phyloP scores from a whole-genome alignment of 2,113 vertebrate species.

The Periophthalmodon schlosseri region DNA sequence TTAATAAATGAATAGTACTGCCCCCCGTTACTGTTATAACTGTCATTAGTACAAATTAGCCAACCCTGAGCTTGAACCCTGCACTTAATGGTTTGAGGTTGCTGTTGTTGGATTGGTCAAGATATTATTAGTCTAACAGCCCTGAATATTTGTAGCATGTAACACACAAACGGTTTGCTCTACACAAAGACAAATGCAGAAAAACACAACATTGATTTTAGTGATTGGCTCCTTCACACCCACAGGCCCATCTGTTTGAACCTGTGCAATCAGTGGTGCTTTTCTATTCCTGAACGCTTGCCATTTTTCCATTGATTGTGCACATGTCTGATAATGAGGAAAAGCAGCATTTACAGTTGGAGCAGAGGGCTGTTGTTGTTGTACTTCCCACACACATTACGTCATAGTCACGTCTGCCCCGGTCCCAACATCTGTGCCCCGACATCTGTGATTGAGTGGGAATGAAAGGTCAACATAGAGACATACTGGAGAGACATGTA shows the following conservation, averaged over 20 bases:
- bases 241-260: constrained; percentile 61
- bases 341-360: constrained; percentile 45
- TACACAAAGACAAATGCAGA: constrained; percentile 39
- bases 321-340: constrained; percentile 61
- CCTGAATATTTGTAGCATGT: constrained; percentile 1
- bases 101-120: not conserved
- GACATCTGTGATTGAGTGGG: constrained; percentile 60
- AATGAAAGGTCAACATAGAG: constrained; percentile 61
- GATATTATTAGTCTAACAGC: not conserved
- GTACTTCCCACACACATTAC: constrained; percentile 47
- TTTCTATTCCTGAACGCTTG: constrained; percentile 55
- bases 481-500: constrained; percentile 28
- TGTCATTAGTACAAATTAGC: not conserved
- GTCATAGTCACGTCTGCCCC: constrained; percentile 43
- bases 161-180: constrained; percentile 26
- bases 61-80: not conserved
- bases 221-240: constrained; percentile 69
- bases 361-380: constrained; percentile 41
- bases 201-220: constrained; percentile 57
- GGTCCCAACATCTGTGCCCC: constrained; percentile 59
- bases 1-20: not conserved
- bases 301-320: constrained; percentile 64
- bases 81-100: not conserved
- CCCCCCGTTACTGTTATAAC: not conserved
- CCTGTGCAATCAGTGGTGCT: constrained; percentile 64